Base-by-base conservation (phyloP, 2,113 vertebrate species). In the Tor tambroides region DNA sequence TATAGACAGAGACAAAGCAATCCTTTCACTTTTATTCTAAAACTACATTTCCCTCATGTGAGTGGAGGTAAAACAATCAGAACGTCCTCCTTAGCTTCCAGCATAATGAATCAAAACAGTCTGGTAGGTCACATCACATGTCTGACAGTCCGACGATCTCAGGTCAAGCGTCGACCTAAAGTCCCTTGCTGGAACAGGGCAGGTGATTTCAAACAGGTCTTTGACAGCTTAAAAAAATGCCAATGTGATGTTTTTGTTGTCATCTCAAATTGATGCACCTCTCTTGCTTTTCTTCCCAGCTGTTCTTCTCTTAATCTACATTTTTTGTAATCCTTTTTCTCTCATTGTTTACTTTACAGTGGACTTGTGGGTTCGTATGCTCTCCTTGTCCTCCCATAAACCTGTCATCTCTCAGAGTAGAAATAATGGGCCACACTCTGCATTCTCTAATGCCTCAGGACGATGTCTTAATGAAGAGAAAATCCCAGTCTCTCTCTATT, bases 371-470 rank as follows among this genome's bases (percentile, higher is more conserved):
- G 38, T 59, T 49, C 2, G 5, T 79, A 30, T 79, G 35, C 32
- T 78, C 26, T 19, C 54, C 65, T 54, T 74, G 38, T 59, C 23
- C 56, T 80, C 38, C 67, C 41, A 80, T 75, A 32, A 85, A 79
- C 67, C 56, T 26, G n/a, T 19, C 19, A 54, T 86, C 35, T 85
- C 69, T 69, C 32, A 59, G 49, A 43, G 32, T 51, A 67, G 43
- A 82, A 67, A 56, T 82, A 59, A 85, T 67, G 43, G 76, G 51
- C 67, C 15, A 43, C 65, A 61, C 21, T 72, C 30, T 56, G 77
- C 9, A 14, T 67, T 71, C 59, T 54, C 43, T 69, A 77, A 69
- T 81, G 84, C 56, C 75, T 85, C 54, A 76, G 69, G 77, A 76
- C 19, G 80, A 71, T 46, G 32, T 56, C 54, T 38, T 78, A 28